Evolutionary conservation across 1,140 invertebrate species (phyloP), one percentile per base, ranked within the genome.

Genomic region (Antheraea mylitta): DNA sequence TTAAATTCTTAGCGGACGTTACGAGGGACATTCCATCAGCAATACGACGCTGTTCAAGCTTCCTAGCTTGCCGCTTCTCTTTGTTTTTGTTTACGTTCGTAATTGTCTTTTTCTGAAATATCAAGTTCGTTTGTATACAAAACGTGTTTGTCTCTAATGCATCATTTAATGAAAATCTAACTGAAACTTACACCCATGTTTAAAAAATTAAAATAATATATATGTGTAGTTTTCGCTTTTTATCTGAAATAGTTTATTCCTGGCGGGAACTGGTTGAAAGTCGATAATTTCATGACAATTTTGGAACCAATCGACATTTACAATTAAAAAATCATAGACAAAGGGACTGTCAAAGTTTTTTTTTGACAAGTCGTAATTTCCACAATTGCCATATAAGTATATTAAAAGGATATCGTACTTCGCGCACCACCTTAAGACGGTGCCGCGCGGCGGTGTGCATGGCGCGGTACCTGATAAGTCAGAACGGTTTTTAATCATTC

Each of bases 1-100:
- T 77, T 13, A 89, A 64, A 69, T 89, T 91, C 69, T 91, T 91
- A 9, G 89, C 89, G 6, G 81, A 79, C 13, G 82, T 89, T 16
- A 91, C 88, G 67, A 77, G 73, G 11, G 79, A 71, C 87, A 91
- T 91, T 18, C 83, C 88, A 78, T 90, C 89, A n/a, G 89, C 89
- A 72, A 91, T 91, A 18, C 85, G 82, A 64, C 82, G 83, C 65
- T 91, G 89, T 66, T 91, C 89, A 61, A 84, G 60, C 64, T 91
- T 91, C 38, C 89, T 79, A 7, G 88, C 88, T 73, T 84, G 83
- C 18, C 89, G 79, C 73, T 92, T 92, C 66, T 92, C 90, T 80
- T 92, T 92, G 60, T 74, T 86, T 73, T 90, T 92, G 64, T 81
- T 89, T 7, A 66, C 66, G 19, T 79, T 81, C 11, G 78, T 66